Base-by-base conservation (phyloP, 1,140 invertebrate genomes). In the Palaemon carinicauda region DNA sequence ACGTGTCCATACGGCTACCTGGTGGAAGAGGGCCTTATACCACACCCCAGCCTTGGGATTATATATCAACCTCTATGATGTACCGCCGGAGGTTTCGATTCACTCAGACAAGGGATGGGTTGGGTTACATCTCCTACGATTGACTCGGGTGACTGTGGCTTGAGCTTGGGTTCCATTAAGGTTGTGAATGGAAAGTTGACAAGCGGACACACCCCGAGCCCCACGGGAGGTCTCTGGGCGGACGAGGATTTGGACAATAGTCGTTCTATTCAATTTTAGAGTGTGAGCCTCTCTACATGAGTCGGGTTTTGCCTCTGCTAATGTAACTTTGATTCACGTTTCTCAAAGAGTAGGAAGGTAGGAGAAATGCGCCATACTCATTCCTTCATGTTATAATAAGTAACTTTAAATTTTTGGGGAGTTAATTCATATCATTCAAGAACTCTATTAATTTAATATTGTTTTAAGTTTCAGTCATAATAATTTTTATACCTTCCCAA, bases 161-260 rank as follows among this genome's bases (percentile, higher is more conserved):
- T 87, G 85, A 86, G 77, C 77, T 78, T 29, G 69, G 79, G 79
- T 87, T 87, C 85, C 85, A 87, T 87, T 87, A 87, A 82, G 73
- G 85, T 41, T 87, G 85, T 87, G 85, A 87, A 87, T 87, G 80
- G 85, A 87, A 87, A 87, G 85, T 87, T 87, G 85, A 87, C 85
- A 87, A 77, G 71, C 52, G 85, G 85, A 87, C 85, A 87, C 85
- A 87, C 85, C 85, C 41, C 85, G 77, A 51, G 71, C 79, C 19
- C 85, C 10, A 73, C 80, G 79, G 85, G 85, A 77, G 79, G 85
- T 81, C 85, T 29, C 73, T 73, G 85, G 60, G 79, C 74, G 79
- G 73, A 29, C 71, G 79, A 71, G 79, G 65, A 87, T 77, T 87
- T 79, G 80, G 79, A 87, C 85, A 87, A 87, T 81, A 73, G 83